A percentile compares a stretch with the other conserved stretches of the same genome.
phyloP scores from a whole-genome alignment of 2,113 vertebrate species.

The Halcyon malimbica region DNA sequence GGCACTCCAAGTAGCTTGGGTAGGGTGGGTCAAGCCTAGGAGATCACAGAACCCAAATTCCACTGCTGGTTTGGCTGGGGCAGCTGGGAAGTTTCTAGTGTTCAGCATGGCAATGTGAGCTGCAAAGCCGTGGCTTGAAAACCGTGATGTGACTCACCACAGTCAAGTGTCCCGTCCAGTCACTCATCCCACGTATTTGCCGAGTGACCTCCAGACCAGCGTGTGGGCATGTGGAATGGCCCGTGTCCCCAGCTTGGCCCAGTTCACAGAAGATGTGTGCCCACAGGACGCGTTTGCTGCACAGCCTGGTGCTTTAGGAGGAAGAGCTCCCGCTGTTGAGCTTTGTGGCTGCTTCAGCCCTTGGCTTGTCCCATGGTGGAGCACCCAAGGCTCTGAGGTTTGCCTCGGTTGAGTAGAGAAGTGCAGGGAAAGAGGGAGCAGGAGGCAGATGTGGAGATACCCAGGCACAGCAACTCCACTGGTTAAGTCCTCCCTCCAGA shows the following conservation, averaged over 20 bases:
- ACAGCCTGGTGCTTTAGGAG: background rate
- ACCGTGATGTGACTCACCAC: background rate
- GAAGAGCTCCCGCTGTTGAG: background rate
- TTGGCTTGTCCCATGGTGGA: background rate
- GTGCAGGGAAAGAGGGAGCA: background rate
- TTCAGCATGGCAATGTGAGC: background rate
- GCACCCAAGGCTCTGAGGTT: background rate
- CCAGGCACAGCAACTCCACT: background rate
- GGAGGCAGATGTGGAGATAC: background rate
- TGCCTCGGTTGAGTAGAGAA: background rate
- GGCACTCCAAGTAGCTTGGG: background rate
- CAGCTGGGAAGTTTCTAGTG: background rate
- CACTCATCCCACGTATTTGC: background rate
- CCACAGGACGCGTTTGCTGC: background rate
- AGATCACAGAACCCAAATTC: background rate
- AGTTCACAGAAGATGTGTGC: background rate
- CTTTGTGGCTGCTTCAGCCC: background rate
- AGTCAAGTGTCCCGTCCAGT: fast-evolving
- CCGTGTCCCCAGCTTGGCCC: background rate
- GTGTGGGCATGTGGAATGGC: background rate
- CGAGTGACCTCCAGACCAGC: background rate
- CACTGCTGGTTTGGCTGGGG: background rate
- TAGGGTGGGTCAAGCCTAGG: too few relatives aligned
- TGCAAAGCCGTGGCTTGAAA: background rate
- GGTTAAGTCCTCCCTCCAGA: background rate